Base-by-base conservation (phyloP, 2,797 vertebrate species). In the Dryobates pubescens region DNA sequence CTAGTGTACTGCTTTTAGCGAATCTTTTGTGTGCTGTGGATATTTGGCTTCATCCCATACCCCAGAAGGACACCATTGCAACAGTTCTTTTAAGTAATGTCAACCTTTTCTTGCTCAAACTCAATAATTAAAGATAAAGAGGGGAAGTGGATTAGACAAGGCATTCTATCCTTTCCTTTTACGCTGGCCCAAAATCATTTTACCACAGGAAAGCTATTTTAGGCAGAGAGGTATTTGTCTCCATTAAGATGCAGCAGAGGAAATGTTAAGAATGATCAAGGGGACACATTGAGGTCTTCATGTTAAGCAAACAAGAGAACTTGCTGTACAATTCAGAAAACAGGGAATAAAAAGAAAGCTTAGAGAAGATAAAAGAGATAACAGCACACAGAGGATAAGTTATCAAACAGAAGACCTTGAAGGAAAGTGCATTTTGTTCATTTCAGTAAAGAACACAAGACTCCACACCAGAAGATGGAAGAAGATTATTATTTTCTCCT, bases 381-480 rank as follows among this genome's bases (percentile, higher is more conserved):
- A 80, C 18, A 59, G 38, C 34, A 68, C 74, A 88, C 20, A 91
- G 77, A 83, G 80, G 86, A 58, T 57, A 89, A 86, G 32, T 71
- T 73, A 92, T 64, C 89, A 82, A 83, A 47, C 62, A 88, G 34
- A 78, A 92, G 79, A 94, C 88, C 95, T 93, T 92, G 94, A 88
- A 94, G 91, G 57, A 89, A 83, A 71, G 41, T 6, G 17, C 72
- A 71, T 76, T 96, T 89, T 93, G 67, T 83, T 93, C 88, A 81
- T 94, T 95, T 91, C 93, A 91, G 76, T 88, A 93, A 92, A 89
- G 78, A 81, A 83, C 38, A 89, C 36, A 45, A 88, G 74, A 88
- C 79, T 89, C 67, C 62, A 84, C 49, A 41, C 57, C 49, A 83
- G 84, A 86, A 84, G 82, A 83, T 83, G 76, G 89, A 92, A 93